Evolutionary conservation across 2,888 invertebrate species (phyloP).

Genomic region (Eristalis arbustorum): DNA sequence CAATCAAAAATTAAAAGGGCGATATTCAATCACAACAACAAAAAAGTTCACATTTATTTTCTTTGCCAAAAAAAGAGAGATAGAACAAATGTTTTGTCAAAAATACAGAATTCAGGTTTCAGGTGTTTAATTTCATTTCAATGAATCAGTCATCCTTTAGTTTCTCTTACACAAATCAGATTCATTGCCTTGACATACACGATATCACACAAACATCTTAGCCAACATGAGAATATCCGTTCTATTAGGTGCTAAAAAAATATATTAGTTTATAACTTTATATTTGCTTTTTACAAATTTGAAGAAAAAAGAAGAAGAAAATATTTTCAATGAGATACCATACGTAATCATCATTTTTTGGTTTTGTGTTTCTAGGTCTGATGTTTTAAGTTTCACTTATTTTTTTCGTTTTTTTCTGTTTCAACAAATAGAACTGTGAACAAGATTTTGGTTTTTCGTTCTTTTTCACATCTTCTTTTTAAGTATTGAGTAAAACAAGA

Average conservation of each 20-base stretch:
- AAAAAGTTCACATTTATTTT: constrained; percentile 70
- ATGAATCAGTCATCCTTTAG: constrained; percentile 12
- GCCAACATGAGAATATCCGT: constrained; percentile 13
- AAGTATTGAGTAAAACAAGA: constrained; percentile 5
- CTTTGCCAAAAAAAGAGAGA: constrained; percentile 10
- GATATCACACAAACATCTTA: constrained; percentile 33
- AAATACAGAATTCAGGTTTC: constrained; percentile 48
- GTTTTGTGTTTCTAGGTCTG: constrained; percentile 54
- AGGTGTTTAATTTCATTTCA: neutral
- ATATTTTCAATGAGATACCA: constrained; percentile 12
- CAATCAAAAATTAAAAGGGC: constrained; percentile 41
- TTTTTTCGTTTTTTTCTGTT: constrained; percentile 27
- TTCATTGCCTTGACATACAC: constrained; percentile 18
- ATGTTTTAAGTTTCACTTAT: constrained; percentile 30
- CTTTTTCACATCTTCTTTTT: constrained; percentile 69
- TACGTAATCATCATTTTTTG: constrained; percentile 23
- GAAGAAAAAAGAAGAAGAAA: constrained; percentile 6
- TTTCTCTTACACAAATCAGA: constrained; percentile 17
- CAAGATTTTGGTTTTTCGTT: constrained; percentile 38
- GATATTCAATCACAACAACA: constrained; percentile 70
- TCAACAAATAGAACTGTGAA: constrained; percentile 51
- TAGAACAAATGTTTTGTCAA: neutral
- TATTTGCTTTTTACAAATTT: constrained; percentile 67
- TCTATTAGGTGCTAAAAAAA: constrained; percentile 40
- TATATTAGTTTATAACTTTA: constrained; percentile 46